These are phyloP conservation scores for Rhineura floridana DNA, from an alignment of 2,113 vertebrate genomes.

Conservation along the genomic window DNA sequence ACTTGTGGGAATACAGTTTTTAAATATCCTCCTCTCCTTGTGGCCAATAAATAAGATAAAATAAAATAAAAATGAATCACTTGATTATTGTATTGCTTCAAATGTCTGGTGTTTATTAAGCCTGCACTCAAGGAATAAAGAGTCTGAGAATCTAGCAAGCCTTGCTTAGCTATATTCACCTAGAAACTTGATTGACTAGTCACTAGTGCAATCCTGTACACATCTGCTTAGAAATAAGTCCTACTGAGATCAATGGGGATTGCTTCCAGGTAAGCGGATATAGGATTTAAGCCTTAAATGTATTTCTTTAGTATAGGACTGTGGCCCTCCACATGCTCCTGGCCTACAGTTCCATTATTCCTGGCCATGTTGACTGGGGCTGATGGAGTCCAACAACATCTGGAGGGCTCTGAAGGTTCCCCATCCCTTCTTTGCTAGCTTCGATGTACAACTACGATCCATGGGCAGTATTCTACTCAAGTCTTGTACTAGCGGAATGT, in stretches of 20 bases:
- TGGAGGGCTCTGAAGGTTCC: too few species aligned
- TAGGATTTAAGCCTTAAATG: neutral
- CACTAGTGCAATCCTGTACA: conserved; percentile 17
- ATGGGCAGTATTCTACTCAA: too few species aligned
- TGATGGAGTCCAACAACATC: too few species aligned
- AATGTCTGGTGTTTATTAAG: conserved; percentile 61
- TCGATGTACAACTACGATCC: conserved; percentile 42
- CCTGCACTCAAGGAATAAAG: conserved; percentile 45
- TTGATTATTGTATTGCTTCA: conserved; percentile 58
- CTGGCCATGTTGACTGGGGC: too few species aligned
- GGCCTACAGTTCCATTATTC: too few species aligned
- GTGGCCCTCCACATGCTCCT: too few species aligned
- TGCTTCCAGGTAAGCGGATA: neutral
- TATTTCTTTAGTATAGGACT: conserved; percentile 38
- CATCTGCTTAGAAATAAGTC: too few species aligned
- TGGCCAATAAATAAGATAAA: conserved; percentile 57
- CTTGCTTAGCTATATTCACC: conserved; percentile 50
- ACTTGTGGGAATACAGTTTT: conserved; percentile 56
- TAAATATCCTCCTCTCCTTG: conserved; percentile 51
- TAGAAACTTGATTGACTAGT: conserved; percentile 24
- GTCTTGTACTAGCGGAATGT: too few species aligned
- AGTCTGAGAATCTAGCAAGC: conserved; percentile 20
- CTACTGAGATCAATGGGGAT: too few species aligned
- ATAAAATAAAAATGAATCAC: conserved; percentile 59
- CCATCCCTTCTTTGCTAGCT: neutral